Evolutionary conservation across 1,140 invertebrate species (phyloP).

Genomic region (Solenopsis fugax): DNA sequence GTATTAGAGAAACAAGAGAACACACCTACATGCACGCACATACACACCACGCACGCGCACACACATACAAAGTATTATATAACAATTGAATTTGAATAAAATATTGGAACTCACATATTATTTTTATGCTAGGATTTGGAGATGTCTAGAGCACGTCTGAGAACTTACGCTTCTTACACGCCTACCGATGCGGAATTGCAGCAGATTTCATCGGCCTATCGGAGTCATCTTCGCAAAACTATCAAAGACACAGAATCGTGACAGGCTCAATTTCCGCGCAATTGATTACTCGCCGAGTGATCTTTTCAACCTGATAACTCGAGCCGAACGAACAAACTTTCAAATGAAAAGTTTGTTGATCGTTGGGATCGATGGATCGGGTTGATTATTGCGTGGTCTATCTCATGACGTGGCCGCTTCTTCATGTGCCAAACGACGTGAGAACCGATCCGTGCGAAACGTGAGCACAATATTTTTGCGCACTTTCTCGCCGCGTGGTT

Average conservation of each 20-base stretch:
- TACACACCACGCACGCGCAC: neutral
- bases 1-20: neutral
- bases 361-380: slow-evolving; percentile 86
- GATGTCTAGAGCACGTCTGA: slow-evolving; percentile 80
- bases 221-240: slow-evolving; percentile 66
- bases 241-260: slow-evolving; percentile 12
- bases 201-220: slow-evolving; percentile 77
- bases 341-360: slow-evolving; percentile 85
- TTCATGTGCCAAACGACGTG: neutral
- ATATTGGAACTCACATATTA: slow-evolving; percentile 21
- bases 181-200: slow-evolving; percentile 83
- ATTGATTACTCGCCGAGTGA: slow-evolving; percentile 37
- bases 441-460: neutral
- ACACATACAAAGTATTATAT: neutral
- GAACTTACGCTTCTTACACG: slow-evolving; percentile 82
- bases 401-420: neutral
- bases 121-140: slow-evolving; percentile 80
- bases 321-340: slow-evolving; percentile 87
- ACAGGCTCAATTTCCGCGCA: neutral
- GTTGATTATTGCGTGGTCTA: slow-evolving; percentile 69
- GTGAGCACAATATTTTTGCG: slow-evolving; percentile 1
- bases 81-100: neutral
- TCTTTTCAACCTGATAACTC: slow-evolving; percentile 83
- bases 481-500: neutral
- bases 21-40: neutral